These are phyloP conservation scores for Scaptodrosophila latifasciaeformis DNA, from an alignment of 2,888 invertebrate genomes.

Conservation along the genomic window DNA sequence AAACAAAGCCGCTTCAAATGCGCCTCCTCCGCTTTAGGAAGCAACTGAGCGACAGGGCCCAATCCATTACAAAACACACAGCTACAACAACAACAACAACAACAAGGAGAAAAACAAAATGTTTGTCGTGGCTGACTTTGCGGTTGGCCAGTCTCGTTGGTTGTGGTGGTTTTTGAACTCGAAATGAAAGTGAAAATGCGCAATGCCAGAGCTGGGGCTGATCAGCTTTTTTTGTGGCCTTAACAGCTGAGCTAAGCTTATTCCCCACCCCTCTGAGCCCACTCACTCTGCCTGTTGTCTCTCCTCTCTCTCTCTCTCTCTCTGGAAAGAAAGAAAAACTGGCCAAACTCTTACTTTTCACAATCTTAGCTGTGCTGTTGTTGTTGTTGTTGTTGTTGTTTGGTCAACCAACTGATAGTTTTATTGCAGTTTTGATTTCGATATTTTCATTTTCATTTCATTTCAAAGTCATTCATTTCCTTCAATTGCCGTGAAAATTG, in stretches of 20 bases:
- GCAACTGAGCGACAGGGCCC: conserved; percentile 4
- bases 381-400: conserved; percentile 20
- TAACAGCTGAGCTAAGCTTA: conserved; percentile 17
- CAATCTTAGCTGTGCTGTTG: conserved; percentile 27
- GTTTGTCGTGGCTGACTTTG: background rate
- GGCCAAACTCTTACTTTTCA: conserved; percentile 62
- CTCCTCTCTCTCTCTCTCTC: too few species aligned
- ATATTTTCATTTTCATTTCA: too few species aligned
- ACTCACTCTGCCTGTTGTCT: too few species aligned
- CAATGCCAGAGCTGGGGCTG: conserved; percentile 10
- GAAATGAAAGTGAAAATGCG: conserved; percentile 70
- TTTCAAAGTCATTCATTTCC: conserved; percentile 61
- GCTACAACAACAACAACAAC: conserved; percentile 24
- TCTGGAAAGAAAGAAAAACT: conserved; percentile 37
- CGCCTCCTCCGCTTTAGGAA: conserved; percentile 40
- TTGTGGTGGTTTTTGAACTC: conserved; percentile 70
- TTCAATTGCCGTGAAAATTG: conserved; percentile 53
- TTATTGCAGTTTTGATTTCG: conserved; percentile 38
- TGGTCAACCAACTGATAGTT: conserved; percentile 22
- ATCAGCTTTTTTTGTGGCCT: conserved; percentile 33
- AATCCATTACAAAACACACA: background rate
- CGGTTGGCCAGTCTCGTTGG: conserved; percentile 34
- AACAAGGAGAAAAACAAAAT: conserved; percentile 11
- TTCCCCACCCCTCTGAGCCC: too few species aligned
- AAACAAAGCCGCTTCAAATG: too few species aligned